These are phyloP conservation scores for Phaethon lepturus DNA, from an alignment of 2,113 vertebrate species.

Conservation along the genomic window DNA sequence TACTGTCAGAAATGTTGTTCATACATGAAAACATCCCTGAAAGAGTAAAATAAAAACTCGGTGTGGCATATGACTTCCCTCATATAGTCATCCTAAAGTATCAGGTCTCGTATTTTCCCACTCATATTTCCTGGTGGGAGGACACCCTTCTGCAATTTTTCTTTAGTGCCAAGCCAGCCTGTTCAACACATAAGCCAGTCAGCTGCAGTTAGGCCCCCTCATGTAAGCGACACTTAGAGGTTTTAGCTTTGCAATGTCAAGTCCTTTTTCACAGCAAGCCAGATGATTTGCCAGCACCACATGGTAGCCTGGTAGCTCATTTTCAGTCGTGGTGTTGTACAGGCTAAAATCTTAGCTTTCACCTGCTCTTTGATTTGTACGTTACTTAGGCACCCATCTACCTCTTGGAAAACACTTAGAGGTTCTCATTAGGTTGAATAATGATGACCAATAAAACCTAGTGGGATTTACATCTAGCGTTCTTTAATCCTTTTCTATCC, in stretches of 20 bases:
- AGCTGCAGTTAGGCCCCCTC: background rate
- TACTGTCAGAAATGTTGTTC: background rate
- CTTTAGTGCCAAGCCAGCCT: background rate
- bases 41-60: background rate
- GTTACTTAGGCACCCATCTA: background rate
- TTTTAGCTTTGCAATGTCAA: slow-evolving; percentile 12
- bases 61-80: slow-evolving; percentile 24
- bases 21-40: background rate
- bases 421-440: background rate
- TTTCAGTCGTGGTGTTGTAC: slow-evolving; percentile 1
- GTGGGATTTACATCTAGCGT: background rate
- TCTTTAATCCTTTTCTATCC: background rate
- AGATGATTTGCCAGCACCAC: slow-evolving; percentile 36
- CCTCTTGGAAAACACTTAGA: background rate
- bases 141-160: background rate
- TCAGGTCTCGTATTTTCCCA: background rate
- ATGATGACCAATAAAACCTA: background rate
- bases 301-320: slow-evolving; percentile 31
- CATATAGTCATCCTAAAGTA: background rate
- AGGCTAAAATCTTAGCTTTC: background rate
- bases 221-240: background rate
- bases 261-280: slow-evolving; percentile 29
- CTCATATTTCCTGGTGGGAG: slow-evolving; percentile 52
- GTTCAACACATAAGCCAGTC: background rate
- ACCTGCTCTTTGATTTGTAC: background rate